Base-by-base conservation (phyloP, 2,797 vertebrate species). In the Sebastes iracundus region DNA sequence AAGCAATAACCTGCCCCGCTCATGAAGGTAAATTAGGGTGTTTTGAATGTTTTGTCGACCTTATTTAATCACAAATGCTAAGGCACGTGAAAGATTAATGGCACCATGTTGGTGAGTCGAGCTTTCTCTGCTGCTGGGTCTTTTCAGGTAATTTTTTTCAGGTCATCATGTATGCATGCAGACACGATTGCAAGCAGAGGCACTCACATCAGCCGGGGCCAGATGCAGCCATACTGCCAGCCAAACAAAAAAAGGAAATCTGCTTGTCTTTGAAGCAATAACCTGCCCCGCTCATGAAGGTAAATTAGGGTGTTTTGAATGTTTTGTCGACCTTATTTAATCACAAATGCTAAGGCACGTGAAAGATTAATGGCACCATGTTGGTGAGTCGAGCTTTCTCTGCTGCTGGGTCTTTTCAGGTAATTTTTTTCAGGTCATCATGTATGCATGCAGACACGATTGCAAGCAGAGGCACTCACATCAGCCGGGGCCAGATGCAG, bases 161-260 rank as follows among this genome's bases (percentile, higher is more conserved):
- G 25, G 67, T 86, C 81, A 78, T 81, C 67, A 79, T 77, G 70
- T 73, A 84, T 78, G 76, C 64, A 82, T 83, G 78, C 77, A 85
- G 68, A 85, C 62, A 83, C 10, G 33, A 79, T 60, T 67, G 69
- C 14, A 30, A 80, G 66, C 20, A 18, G 42, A 80, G 56, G 30
- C 65, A 55, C 81, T 79, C 70, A 58, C 75, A 87, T 77, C 72
- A 83, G 79, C 78, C 42, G 22, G 32, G 56, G 22, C 85, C 77
- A 87, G 77, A 79, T 83, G 53, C 74, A 89, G 86, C 83, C 83
- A 83, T 60, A 79, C 72, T 80, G 83, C 81, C n/a, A n/a, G n/a
- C n/a, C n/a, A n/a, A n/a, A n/a, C n/a, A 52, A 52, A 52, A 52
- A 52, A n/a, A 46, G 42, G 52, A 53, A 56, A 58, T 33, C 30